A percentile compares a stretch with the other conserved stretches of the same genome.
These are phyloP conservation scores for Phataginus tricuspis DNA, from an alignment of 2,797 vertebrate genomes.

Conservation along the genomic window DNA sequence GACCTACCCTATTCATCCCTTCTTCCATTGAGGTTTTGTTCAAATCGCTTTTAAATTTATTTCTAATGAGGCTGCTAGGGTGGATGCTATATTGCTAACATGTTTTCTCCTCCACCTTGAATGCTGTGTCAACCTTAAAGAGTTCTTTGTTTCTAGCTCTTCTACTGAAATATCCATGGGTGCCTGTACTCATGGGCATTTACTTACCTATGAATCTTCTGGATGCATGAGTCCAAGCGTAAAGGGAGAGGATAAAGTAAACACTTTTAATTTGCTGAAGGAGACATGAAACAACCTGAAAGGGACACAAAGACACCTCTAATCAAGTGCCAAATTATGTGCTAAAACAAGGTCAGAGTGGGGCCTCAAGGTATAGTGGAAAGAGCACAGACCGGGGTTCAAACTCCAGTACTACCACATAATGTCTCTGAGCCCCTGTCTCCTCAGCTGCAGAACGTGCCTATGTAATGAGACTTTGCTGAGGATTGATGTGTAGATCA, in stretches of 20 bases:
- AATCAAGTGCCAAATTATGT: conserved; percentile 10
- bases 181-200: not conserved
- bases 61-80: conserved; percentile 37
- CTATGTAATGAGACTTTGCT: not conserved
- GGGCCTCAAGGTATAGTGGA: not conserved
- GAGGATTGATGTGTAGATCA: not conserved
- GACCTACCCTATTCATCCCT: conserved; percentile 64
- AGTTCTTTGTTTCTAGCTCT: conserved; percentile 53
- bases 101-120: conserved; percentile 61
- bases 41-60: conserved; percentile 74
- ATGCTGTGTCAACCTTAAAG: conserved; percentile 62
- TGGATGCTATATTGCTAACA: not conserved
- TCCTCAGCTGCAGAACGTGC: not conserved
- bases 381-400: not conserved
- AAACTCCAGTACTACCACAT: not conserved
- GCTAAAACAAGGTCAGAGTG: not conserved
- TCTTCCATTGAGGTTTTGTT: conserved; percentile 65
- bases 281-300: not conserved
- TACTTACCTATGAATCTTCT: conserved; percentile 42
- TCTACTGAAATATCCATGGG: conserved; percentile 7
- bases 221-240: not conserved
- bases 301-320: not conserved
- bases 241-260: not conserved
- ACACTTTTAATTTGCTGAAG: conserved; percentile 42
- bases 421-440: not conserved